These are phyloP conservation scores for Vipera latastei DNA, from an alignment of 2,797 vertebrate genomes.

Conservation along the genomic window DNA sequence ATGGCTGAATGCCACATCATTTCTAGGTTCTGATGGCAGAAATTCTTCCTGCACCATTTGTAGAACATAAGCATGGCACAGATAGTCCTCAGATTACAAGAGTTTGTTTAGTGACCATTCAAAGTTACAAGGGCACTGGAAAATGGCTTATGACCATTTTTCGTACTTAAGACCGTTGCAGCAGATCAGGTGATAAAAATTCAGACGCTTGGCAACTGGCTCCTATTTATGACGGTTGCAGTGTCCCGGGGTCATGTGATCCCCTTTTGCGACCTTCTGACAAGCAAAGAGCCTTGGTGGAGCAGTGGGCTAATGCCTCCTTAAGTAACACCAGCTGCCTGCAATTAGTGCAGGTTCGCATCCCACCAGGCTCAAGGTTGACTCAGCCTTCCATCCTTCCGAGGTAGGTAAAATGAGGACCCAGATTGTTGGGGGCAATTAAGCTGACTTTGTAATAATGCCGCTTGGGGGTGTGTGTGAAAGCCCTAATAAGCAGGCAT, in stretches of 20 bases:
- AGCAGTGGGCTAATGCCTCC: too few relatives aligned
- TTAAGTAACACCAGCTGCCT: too few relatives aligned
- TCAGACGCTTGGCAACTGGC: background rate
- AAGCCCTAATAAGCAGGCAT: too few relatives aligned
- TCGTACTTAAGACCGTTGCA: background rate
- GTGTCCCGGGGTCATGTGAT: background rate
- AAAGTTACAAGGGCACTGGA: too few relatives aligned
- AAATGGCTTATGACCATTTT: background rate
- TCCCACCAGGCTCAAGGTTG: too few relatives aligned
- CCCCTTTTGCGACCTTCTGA: background rate
- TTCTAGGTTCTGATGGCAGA: background rate
- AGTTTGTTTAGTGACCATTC: background rate
- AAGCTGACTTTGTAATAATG: too few relatives aligned
- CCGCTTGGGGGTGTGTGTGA: too few relatives aligned
- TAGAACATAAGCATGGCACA: background rate
- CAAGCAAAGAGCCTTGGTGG: too few relatives aligned
- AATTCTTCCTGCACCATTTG: background rate
- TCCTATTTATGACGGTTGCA: background rate
- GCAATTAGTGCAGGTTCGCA: too few relatives aligned
- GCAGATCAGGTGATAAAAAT: background rate
- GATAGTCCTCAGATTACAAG: background rate
- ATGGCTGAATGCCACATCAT: background rate
- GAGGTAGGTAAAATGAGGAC: too few relatives aligned
- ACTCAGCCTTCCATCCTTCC: too few relatives aligned
- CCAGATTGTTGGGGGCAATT: too few relatives aligned